A percentile compares a stretch with the other conserved stretches of the same genome.
Conservation (phyloP, 2,113 vertebrate species). For the Baryphthengus martii region DNA sequence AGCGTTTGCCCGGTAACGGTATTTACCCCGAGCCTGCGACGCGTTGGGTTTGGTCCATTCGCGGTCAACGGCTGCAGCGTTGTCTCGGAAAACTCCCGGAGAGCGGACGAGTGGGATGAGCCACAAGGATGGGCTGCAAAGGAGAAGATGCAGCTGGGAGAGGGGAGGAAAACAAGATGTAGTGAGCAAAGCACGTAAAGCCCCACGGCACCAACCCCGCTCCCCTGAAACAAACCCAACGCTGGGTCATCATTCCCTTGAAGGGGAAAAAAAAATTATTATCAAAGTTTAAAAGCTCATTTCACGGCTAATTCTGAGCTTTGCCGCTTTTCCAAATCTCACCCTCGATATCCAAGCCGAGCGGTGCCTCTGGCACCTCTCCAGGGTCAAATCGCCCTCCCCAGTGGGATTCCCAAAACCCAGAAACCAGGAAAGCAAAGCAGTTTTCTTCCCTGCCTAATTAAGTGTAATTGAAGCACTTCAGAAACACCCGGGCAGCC, state of each 20-base stretch:
- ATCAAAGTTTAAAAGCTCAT: background rate
- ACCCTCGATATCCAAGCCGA: background rate
- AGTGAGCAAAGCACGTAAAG: background rate
- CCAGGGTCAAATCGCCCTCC: background rate
- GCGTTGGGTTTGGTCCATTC: rapidly evolving
- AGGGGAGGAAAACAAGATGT: background rate
- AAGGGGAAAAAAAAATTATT: background rate
- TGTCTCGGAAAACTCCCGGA: background rate
- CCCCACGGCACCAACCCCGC: background rate
- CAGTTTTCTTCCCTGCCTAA: background rate
- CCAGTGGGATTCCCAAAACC: background rate
- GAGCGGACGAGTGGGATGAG: background rate
- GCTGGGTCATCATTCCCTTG: background rate
- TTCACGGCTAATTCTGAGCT: background rate
- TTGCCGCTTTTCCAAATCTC: background rate
- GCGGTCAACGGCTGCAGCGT: rapidly evolving
- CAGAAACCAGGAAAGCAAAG: conserved; percentile 1
- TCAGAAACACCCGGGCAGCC: background rate
- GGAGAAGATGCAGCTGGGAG: background rate
- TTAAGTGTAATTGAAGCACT: background rate
- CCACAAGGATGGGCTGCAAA: rapidly evolving
- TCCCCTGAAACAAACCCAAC: background rate
- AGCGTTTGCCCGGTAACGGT: rapidly evolving
- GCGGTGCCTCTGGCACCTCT: background rate
- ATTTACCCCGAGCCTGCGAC: rapidly evolving